Evolutionary conservation across 2,888 invertebrate species (phyloP).

Genomic region (Rugalucina vietnamica): DNA sequence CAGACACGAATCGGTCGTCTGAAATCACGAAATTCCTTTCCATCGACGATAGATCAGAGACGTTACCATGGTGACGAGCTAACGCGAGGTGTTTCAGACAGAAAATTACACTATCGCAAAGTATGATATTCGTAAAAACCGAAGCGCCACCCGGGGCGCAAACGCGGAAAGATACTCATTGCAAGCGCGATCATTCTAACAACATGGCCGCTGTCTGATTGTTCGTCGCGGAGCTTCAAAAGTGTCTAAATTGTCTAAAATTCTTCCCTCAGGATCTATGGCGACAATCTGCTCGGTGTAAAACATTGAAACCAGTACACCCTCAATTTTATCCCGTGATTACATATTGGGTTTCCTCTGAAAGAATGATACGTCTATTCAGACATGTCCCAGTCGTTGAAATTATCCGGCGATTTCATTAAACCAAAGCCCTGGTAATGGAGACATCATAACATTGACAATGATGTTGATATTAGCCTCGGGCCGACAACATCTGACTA

Average conservation of each 20-base stretch:
- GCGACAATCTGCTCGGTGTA: slow-evolving; percentile 37
- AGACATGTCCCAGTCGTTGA: slow-evolving; percentile 17
- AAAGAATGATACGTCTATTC: slow-evolving; percentile 42
- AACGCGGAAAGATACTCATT: slow-evolving; percentile 45
- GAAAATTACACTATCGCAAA: slow-evolving; percentile 56
- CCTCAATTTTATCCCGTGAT: slow-evolving; percentile 57
- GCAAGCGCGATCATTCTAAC: slow-evolving; percentile 6
- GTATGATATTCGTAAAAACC: slow-evolving; percentile 38
- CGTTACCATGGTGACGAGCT: slow-evolving; percentile 43
- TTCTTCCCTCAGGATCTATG: slow-evolving; percentile 14
- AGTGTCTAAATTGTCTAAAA: slow-evolving; percentile 17
- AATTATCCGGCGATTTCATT: slow-evolving; percentile 54
- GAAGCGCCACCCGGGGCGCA: slow-evolving; percentile 39
- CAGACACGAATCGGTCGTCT: slow-evolving; percentile 16
- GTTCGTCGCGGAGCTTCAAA: background rate
- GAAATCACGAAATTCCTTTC: background rate
- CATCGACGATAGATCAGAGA: slow-evolving; percentile 28
- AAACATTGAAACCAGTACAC: slow-evolving; percentile 29
- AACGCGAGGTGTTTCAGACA: slow-evolving; percentile 32
- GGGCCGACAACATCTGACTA: slow-evolving; percentile 53
- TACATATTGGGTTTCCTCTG: slow-evolving; percentile 33
- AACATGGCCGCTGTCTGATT: background rate
- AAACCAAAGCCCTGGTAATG: slow-evolving; percentile 52
- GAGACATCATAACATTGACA: slow-evolving; percentile 57
- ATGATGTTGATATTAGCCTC: slow-evolving; percentile 41